phyloP scores from a whole-genome alignment of 2,797 vertebrate genomes.

The Thaleichthys pacificus region DNA sequence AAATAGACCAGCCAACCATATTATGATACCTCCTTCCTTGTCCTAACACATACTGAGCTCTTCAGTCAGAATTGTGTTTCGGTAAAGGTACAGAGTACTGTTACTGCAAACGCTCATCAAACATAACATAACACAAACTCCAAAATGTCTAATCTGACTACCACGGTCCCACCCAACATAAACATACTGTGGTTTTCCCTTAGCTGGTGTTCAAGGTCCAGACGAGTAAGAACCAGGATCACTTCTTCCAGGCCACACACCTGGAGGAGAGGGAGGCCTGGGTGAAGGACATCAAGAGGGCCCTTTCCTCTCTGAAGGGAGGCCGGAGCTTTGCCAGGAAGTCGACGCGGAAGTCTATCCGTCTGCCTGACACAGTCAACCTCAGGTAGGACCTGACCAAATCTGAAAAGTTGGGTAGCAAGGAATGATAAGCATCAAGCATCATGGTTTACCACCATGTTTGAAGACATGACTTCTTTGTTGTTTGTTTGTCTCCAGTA shows the following conservation, averaged over 20 bases:
- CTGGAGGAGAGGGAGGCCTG: slow-evolving; percentile 91
- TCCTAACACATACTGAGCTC: background rate
- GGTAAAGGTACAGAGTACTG: no score
- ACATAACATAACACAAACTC: no score
- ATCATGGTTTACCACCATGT: no score
- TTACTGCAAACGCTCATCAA: no score
- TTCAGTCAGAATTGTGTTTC: no score
- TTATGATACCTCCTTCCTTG: no score
- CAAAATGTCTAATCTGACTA: no score
- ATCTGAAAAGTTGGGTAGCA: no score
- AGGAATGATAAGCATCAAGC: no score
- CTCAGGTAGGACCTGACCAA: slow-evolving; percentile 72
- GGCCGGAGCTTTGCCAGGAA: slow-evolving; percentile 91
- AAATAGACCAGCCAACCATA: no score
- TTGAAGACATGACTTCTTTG: background rate
- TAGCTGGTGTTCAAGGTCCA: slow-evolving; percentile 93
- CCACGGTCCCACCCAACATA: no score
- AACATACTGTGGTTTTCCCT: background rate
- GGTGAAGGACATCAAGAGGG: slow-evolving; percentile 90
- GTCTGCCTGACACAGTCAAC: slow-evolving; percentile 86
- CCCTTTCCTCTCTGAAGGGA: slow-evolving; percentile 79
- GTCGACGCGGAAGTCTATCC: slow-evolving; percentile 91
- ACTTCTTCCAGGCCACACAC: slow-evolving; percentile 93
- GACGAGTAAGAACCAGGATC: slow-evolving; percentile 87
- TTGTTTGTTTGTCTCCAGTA: slow-evolving; percentile 68